Evolutionary conservation across 2,797 vertebrate species (phyloP).

Genomic region (Eulemur rubriventer): DNA sequence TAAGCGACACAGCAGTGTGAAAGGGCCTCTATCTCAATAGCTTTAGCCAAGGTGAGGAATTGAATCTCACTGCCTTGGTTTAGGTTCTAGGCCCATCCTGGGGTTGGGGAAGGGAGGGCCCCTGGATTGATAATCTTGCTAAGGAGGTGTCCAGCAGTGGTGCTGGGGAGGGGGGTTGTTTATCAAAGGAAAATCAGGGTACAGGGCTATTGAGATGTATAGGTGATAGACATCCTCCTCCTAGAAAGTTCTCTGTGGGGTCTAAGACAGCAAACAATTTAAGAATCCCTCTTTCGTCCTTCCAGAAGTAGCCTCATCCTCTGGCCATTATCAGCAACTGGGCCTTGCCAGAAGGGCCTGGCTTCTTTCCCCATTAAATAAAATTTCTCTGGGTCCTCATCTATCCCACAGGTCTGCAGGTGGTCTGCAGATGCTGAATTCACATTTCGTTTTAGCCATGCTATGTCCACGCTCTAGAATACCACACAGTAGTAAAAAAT

Average conservation of each 20-base stretch:
- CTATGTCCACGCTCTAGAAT: too few relatives aligned
- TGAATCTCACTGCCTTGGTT: neutral
- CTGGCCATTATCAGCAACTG: neutral
- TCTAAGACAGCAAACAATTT: neutral
- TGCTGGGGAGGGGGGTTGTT: neutral
- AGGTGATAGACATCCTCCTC: neutral
- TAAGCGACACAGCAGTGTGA: neutral
- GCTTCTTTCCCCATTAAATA: neutral
- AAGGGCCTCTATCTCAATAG: neutral
- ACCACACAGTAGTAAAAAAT: neutral
- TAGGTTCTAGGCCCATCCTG: neutral
- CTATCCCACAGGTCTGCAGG: neutral
- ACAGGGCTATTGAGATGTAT: neutral
- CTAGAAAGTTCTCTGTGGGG: neutral
- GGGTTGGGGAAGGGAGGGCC: neutral
- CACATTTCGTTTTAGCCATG: neutral
- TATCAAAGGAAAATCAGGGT: neutral
- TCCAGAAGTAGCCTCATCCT: neutral
- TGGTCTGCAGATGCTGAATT: neutral
- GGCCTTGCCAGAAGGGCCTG: neutral
- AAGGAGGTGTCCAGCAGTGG: neutral
- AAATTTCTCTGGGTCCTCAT: neutral
- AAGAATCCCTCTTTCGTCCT: neutral
- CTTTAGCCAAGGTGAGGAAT: neutral
- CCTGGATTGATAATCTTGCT: neutral